Base-by-base conservation (phyloP, 2,113 vertebrate genomes). In the Aegotheles bennettii region DNA sequence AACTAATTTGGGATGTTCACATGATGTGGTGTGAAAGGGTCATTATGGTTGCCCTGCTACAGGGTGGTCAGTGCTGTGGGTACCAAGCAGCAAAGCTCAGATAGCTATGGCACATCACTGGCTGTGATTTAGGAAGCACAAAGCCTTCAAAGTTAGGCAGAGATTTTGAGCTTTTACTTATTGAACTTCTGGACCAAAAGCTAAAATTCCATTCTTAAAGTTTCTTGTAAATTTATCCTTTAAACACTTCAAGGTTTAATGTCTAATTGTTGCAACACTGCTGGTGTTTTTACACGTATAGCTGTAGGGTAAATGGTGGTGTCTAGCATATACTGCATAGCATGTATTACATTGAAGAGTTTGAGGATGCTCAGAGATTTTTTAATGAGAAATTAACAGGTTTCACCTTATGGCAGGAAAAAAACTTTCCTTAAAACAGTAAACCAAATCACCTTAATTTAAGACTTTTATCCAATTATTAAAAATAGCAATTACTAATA, bases 101-200 rank as follows among this genome's bases (percentile, higher is more conserved):
- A 40, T 2, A 36, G 12, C 29, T 53, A 40, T 0, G 0, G 69
- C 33, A 6, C 29, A 26, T 87, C 4, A 0, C n/a, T 21, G n/a
- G 33, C 31, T 60, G 11, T 21, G 33, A 54, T 11, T 38, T 21
- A 40, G 48, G 31, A 25, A 75, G 56, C 9, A 18, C 17, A 54
- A 24, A 73, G 7, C 31, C 31, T 73, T 60, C 4, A 9, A 68
- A 48, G 26, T 12, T 20, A 50, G 33, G 36, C 42, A 64, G 35
- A 61, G 21, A 33, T 43, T 75, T 69, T 7, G 18, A 64, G 33
- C 16, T 25, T 75, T 80, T 64, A 17, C 29, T 57, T 64, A 31
- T 4, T 9, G 17, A 89, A 57, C 4, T 63, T 76, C 28, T 47
- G 17, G 13, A 48, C 18, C 33, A 73, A 67, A 86, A 67, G 28